Conservation (phyloP, 2,888 invertebrate species). For the Adela reaumurella region DNA sequence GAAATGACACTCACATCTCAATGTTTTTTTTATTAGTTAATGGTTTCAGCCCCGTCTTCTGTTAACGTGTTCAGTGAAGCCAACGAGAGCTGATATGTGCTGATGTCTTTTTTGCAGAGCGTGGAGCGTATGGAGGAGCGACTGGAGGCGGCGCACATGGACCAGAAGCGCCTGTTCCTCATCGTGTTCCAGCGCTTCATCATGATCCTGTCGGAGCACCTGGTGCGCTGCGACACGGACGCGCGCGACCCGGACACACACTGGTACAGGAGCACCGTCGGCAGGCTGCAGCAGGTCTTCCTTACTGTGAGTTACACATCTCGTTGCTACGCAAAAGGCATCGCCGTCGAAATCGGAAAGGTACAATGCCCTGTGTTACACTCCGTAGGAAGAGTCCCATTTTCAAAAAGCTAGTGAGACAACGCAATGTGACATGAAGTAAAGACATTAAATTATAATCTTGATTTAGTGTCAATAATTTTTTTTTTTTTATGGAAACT, state of each 20-base stretch:
- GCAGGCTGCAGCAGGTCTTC: constrained; percentile 92
- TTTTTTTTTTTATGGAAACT: too few relatives aligned
- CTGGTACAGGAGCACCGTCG: constrained; percentile 96
- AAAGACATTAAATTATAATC: too few relatives aligned
- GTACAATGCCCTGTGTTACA: too few relatives aligned
- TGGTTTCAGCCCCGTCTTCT: too few relatives aligned
- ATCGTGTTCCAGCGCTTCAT: constrained; percentile 98
- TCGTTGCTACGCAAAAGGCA: too few relatives aligned
- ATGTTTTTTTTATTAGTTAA: too few relatives aligned
- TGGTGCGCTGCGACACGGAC: constrained; percentile 90
- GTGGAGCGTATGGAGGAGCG: constrained; percentile 96
- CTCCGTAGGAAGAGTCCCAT: too few relatives aligned
- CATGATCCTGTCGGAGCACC: constrained; percentile 94
- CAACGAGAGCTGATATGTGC: not conserved
- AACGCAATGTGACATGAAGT: too few relatives aligned
- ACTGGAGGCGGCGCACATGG: constrained; percentile 89
- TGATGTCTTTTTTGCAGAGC: constrained; percentile 48
- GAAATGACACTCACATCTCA: too few relatives aligned
- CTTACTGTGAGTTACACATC: constrained; percentile 78
- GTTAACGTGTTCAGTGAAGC: not conserved
- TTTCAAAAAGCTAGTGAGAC: too few relatives aligned
- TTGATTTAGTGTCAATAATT: too few relatives aligned
- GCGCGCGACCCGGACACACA: constrained; percentile 88
- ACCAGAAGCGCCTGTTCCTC: constrained; percentile 94
- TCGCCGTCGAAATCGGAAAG: too few relatives aligned